Base-by-base conservation (phyloP, 2,888 invertebrate genomes). In the Alviniconcha strummeri region DNA sequence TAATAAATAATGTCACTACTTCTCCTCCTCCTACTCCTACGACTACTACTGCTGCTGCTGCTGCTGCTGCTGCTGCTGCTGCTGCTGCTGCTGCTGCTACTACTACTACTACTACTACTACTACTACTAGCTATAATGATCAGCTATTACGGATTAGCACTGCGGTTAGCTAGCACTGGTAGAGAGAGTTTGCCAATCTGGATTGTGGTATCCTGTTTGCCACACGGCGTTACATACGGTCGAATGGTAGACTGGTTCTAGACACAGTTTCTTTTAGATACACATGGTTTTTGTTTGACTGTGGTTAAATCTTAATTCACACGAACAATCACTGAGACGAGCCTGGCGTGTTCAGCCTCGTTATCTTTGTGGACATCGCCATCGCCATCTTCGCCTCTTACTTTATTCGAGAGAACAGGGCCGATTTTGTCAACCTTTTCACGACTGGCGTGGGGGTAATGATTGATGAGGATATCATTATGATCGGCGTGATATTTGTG, bases 81-180 rank as follows among this genome's bases (percentile, higher is more conserved):
- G 69, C 69, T 69, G 69, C 69, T 69, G 69, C 69, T 69, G 69
- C 69, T 69, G 69, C 69, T 69, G 69, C 69, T 69, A n/a, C 69
- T 69, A 15, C 15, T 69, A 13, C n/a, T 69, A 13, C 67, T 15
- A 9, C n/a, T n/a, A n/a, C n/a, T n/a, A n/a, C n/a, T n/a, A n/a
- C n/a, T n/a, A n/a, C n/a, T n/a, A n/a, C n/a, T n/a, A n/a, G n/a
- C n/a, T n/a, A n/a, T n/a, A n/a, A n/a, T n/a, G n/a, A n/a, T n/a
- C n/a, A n/a, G n/a, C n/a, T n/a, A n/a, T n/a, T n/a, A n/a, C n/a
- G n/a, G n/a, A n/a, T n/a, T n/a, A n/a, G n/a, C n/a, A n/a, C n/a
- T n/a, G n/a, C n/a, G n/a, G n/a, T n/a, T n/a, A n/a, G n/a, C n/a
- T n/a, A n/a, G n/a, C n/a, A n/a, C n/a, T n/a, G n/a, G n/a, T n/a